These are phyloP conservation scores for Puffinus mauretanicus DNA, from an alignment of 2,113 vertebrate genomes.

Conservation along the genomic window DNA sequence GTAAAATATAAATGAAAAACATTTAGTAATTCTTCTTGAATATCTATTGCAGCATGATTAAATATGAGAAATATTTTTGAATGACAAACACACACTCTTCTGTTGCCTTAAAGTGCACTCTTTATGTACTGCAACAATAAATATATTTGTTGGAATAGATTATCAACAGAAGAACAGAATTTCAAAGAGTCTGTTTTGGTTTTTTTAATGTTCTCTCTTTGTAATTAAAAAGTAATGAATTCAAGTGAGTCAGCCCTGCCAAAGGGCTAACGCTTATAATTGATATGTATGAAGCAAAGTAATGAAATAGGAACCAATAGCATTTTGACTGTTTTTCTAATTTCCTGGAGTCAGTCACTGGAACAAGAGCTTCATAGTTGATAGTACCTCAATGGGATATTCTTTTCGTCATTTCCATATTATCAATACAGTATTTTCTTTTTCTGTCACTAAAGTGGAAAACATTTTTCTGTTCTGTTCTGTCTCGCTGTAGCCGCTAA, in stretches of 20 bases:
- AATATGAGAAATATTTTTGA: background rate
- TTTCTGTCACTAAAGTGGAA: background rate
- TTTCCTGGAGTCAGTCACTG: conserved; percentile 23
- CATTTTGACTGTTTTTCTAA: conserved; percentile 14
- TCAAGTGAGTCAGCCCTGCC: background rate
- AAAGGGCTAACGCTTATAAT: background rate
- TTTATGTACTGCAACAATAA: background rate
- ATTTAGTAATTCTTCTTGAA: background rate
- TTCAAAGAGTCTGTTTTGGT: background rate
- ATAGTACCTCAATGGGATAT: background rate
- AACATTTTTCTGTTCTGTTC: background rate
- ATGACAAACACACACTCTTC: background rate
- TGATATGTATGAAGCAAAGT: background rate
- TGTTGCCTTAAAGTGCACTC: background rate
- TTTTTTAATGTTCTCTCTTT: background rate
- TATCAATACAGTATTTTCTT: background rate
- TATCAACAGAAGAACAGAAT: background rate
- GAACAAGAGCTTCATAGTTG: background rate
- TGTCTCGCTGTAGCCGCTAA: background rate
- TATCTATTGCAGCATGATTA: background rate
- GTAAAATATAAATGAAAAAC: background rate
- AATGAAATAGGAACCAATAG: background rate
- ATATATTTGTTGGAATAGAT: background rate
- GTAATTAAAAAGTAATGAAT: background rate
- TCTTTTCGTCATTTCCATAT: background rate